phyloP scores from a whole-genome alignment of 2,888 invertebrate genomes.

The Lochmaea capreae region DNA sequence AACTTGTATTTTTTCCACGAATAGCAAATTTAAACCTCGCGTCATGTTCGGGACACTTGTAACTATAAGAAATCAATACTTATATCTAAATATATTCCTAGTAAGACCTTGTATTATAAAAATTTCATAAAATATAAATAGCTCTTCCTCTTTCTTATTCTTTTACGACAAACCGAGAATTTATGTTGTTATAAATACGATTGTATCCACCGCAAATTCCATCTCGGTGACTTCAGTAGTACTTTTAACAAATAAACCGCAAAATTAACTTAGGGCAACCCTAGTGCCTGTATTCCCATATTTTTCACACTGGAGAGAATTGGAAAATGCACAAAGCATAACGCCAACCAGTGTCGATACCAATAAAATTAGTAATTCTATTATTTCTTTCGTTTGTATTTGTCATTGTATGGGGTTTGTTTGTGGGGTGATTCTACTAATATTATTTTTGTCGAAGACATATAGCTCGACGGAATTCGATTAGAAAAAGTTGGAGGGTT shows the following conservation, averaged over 20 bases:
- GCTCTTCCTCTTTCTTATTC: too few species aligned
- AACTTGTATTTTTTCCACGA: too few species aligned
- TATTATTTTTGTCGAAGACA: constrained; percentile 18
- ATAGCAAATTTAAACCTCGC: too few species aligned
- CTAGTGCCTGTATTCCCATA: neutral
- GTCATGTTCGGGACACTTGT: too few species aligned
- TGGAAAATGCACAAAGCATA: constrained; percentile 22
- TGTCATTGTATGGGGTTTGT: constrained; percentile 35
- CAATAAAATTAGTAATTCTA: constrained; percentile 45
- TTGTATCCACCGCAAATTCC: neutral
- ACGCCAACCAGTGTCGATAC: constrained; percentile 37
- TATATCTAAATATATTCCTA: too few species aligned
- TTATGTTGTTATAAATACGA: neutral
- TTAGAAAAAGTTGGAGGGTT: constrained; percentile 5
- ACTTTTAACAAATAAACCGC: constrained; percentile 24
- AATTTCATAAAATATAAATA: too few species aligned
- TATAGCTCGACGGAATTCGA: constrained; percentile 8
- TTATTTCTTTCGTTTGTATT: constrained; percentile 45
- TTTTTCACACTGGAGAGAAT: constrained; percentile 15
- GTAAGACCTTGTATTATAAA: too few species aligned
- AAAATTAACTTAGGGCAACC: constrained; percentile 27
- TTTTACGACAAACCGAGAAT: too few species aligned
- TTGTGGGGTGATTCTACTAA: constrained; percentile 20
- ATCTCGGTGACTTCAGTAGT: neutral
- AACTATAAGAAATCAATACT: too few species aligned